These are phyloP conservation scores for Nansenia antarctica DNA, from an alignment of 2,113 vertebrate genomes.

Conservation along the genomic window DNA sequence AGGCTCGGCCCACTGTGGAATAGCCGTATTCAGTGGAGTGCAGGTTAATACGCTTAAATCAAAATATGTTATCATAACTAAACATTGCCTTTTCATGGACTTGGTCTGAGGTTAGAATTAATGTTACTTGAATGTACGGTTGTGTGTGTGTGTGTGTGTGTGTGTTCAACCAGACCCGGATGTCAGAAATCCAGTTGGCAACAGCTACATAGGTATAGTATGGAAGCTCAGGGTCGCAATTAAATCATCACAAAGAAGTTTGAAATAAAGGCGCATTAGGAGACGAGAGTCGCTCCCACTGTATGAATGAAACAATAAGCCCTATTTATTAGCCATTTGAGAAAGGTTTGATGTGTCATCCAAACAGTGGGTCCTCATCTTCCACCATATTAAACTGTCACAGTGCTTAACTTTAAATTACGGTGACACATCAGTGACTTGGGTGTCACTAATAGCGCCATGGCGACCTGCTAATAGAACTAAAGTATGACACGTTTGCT, in stretches of 20 bases:
- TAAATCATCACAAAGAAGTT: constrained; percentile 49
- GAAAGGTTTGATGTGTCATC: constrained; percentile 62
- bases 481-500: constrained; percentile 72
- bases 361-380: constrained; percentile 69
- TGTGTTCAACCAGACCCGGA: too few species aligned
- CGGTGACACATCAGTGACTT: constrained; percentile 72
- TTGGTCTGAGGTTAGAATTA: too few species aligned
- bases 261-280: constrained; percentile 61
- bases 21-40: background rate
- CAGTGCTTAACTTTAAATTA: constrained; percentile 72
- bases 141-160: background rate
- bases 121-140: too few species aligned
- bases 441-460: constrained; percentile 72
- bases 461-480: constrained; percentile 77
- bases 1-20: too few species aligned
- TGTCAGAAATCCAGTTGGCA: too few species aligned
- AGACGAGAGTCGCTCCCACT: constrained; percentile 56
- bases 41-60: background rate
- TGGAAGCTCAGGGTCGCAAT: constrained; percentile 43
- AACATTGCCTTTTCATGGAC: too few species aligned
- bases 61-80: too few species aligned
- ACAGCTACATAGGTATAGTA: constrained; percentile 64
- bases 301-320: constrained; percentile 74
- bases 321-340: constrained; percentile 75
- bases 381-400: constrained; percentile 77